A percentile compares a stretch with the other conserved stretches of the same genome.
phyloP scores from a whole-genome alignment of 2,113 vertebrate species.

The Ophiodon elongatus region DNA sequence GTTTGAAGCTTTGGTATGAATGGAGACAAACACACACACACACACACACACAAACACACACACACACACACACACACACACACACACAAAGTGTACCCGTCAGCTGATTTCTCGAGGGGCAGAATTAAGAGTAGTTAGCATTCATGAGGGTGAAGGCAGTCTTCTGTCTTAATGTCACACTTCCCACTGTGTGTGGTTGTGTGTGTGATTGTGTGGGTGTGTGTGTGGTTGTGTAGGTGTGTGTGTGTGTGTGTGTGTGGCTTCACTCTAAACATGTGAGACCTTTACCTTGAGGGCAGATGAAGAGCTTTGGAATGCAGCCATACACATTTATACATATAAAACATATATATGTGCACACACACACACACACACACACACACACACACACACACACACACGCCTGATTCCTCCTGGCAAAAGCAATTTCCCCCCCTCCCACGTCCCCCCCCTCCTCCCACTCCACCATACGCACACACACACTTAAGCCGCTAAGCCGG shows the following conservation, averaged over 20 bases:
- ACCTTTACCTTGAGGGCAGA: slow-evolving; percentile 7
- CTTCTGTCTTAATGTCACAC: slow-evolving; percentile 38
- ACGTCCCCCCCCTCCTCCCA: too few relatives aligned
- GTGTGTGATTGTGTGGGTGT: too few relatives aligned
- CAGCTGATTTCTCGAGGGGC: background rate
- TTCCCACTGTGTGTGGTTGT: background rate
- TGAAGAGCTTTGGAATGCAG: background rate
- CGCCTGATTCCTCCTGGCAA: background rate
- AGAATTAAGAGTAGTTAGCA: slow-evolving; percentile 40
- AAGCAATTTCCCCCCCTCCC: background rate
- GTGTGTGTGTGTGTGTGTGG: too few relatives aligned
- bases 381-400: background rate
- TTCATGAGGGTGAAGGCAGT: slow-evolving; percentile 31
- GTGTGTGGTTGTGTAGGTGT: too few relatives aligned
- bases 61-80: slow-evolving; percentile 17
- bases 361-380: background rate
- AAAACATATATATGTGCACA: background rate
- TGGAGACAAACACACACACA: background rate
- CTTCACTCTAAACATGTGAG: background rate
- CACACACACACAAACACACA: background rate
- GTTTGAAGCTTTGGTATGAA: background rate
- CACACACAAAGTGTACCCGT: too few relatives aligned
- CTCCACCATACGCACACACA: background rate
- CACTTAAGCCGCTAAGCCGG: background rate
- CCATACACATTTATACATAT: background rate